Evolutionary conservation across 2,797 vertebrate genomes (phyloP), one percentile per base, ranked within the genome.

Genomic region (Melopsittacus undulatus): DNA sequence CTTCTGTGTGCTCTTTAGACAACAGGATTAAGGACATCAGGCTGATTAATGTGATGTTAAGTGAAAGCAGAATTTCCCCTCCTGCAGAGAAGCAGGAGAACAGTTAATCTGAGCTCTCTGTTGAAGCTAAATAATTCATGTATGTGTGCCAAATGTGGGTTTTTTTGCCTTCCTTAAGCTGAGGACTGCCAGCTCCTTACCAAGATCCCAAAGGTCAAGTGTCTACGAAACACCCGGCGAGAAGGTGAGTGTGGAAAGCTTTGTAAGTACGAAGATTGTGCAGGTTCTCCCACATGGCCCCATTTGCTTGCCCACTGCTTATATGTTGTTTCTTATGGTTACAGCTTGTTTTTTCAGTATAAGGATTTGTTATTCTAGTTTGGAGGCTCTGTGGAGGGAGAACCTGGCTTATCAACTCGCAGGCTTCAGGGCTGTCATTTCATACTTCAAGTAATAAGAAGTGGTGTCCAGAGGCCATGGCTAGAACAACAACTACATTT

Each of bases 111-210:
- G 59, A 79, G 54, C 51, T 83, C 48, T 92, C 62, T 86, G 30
- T 63, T 90, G 42, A 91, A 95, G 87, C 67, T 87, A 94, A 92
- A 49, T 91, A 46, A 83, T 75, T 86, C 14, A 46, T 70, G 18
- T 17, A 5, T 32, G 34, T 90, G 40, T 92, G 62, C 82, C 86
- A 94, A 97, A 93, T 90, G 76, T 49, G 22, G 18, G 8, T 49
- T 80, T 92, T 97, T 93, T 92, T 95, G 63, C 68, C 84, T 97
- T 76, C 85, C 86, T 94, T 85, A 97, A 99, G 99, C 99, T 95
- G 99, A 99, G 59, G 99, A 99, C 98, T 99, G 99, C 97, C 98
- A 99, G 96, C 99, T 99, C 95, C 98, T 99, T 90, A 97, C 98
- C 43, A 99, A 98, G 97, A 99, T 99, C 96, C 99, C 99, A 76